Conservation (phyloP, 2,113 vertebrate species). For the Eptatretus burgeri region DNA sequence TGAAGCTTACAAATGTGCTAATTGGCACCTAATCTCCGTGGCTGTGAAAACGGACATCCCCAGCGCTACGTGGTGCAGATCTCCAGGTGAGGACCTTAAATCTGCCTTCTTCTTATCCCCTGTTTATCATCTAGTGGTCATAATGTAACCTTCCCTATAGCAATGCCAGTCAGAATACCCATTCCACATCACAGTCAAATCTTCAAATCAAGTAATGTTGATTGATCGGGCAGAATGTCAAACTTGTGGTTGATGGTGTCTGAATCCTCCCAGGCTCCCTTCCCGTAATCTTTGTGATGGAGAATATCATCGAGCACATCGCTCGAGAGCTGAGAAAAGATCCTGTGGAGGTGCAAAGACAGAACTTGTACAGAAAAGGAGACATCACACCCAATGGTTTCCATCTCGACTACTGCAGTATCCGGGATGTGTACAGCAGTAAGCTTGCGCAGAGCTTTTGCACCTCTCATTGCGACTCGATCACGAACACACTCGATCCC, state of each 20-base stretch:
- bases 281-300: constrained; percentile 2
- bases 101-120: too few species aligned
- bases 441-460: too few species aligned
- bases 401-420: constrained; percentile 1
- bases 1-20: constrained; percentile 2
- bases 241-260: too few species aligned
- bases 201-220: too few species aligned
- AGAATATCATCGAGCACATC: not conserved
- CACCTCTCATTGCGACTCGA: not conserved
- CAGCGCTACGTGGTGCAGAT: constrained; percentile 4
- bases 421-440: constrained; percentile 1
- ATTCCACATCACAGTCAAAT: too few species aligned
- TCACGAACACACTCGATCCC: too few species aligned
- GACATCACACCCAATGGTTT: not conserved
- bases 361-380: not conserved
- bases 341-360: not conserved
- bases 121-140: too few species aligned
- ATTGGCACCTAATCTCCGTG: constrained; percentile 2
- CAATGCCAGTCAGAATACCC: too few species aligned
- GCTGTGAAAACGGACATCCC: constrained; percentile 1
- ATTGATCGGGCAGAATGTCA: too few species aligned
- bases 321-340: not conserved
- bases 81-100: not conserved
- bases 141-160: too few species aligned
- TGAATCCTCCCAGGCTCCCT: not conserved